A percentile compares a stretch with the other conserved stretches of the same genome.
Conservation (phyloP, 2,888 invertebrate species). For the Romanomermis culicivorax region DNA sequence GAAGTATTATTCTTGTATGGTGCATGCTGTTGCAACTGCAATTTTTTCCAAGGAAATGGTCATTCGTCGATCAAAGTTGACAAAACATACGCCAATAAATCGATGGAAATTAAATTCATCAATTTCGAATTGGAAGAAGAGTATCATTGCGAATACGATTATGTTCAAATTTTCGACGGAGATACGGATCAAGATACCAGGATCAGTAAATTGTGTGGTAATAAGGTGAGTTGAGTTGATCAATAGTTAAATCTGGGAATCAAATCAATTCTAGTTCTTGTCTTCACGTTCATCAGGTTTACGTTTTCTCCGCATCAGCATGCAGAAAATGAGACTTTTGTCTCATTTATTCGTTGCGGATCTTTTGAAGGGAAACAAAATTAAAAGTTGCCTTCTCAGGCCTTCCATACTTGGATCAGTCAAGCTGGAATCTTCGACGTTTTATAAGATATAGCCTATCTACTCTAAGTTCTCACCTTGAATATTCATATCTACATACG, state of each 20-base stretch:
- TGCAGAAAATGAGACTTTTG: too few relatives aligned
- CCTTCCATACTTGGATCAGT: too few relatives aligned
- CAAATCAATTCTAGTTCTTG: neutral
- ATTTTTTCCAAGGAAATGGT: neutral
- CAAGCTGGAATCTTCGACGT: too few relatives aligned
- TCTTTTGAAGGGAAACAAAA: too few relatives aligned
- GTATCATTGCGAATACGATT: constrained; percentile 82
- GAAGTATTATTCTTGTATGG: neutral
- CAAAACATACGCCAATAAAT: neutral
- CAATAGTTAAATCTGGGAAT: neutral
- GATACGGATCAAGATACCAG: constrained; percentile 55
- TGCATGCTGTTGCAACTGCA: neutral
- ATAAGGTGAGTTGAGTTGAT: constrained; percentile 49
- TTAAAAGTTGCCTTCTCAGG: too few relatives aligned
- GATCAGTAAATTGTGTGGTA: constrained; percentile 70
- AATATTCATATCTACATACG: too few relatives aligned
- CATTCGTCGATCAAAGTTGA: neutral
- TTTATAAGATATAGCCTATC: too few relatives aligned
- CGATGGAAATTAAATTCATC: constrained; percentile 46
- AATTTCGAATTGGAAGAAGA: constrained; percentile 74
- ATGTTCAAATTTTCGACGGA: constrained; percentile 74
- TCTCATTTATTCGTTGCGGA: too few relatives aligned
- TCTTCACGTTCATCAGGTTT: too few relatives aligned
- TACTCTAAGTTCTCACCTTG: too few relatives aligned
- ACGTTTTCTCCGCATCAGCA: too few relatives aligned